Percentiles rank a stretch among this genome's conserved stretches.
These are phyloP conservation scores for Chrysogorgia sp. DNA, from an alignment of 92 coral and sea anemone genomes.

Conservation along the genomic window DNA sequence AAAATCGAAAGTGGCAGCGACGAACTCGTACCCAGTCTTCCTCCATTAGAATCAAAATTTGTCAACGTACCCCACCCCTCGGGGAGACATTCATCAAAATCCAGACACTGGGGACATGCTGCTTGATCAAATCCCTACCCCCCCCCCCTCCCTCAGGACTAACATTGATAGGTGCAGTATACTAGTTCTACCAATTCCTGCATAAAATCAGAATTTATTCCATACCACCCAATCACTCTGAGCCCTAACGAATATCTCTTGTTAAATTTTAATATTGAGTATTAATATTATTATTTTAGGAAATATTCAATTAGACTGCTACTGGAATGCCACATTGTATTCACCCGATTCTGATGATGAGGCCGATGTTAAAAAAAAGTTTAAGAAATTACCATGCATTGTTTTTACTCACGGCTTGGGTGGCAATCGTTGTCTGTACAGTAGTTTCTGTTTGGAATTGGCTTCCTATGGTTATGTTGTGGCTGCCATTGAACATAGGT, in stretches of 20 bases:
- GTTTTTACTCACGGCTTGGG: conserved; percentile 96
- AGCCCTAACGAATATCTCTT: not conserved
- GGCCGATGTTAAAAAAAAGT: conserved; percentile 15
- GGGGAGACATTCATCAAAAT: too few relatives aligned
- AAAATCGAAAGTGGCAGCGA: too few relatives aligned
- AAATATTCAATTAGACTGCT: conserved; percentile 68
- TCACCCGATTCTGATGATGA: not conserved
- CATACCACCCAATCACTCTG: not conserved
- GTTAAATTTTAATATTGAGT: not conserved
- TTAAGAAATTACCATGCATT: conserved; percentile 72
- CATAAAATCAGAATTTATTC: not conserved
- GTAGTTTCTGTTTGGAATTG: conserved; percentile 83
- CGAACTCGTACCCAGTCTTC: too few relatives aligned
- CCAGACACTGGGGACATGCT: too few relatives aligned
- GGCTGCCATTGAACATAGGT: conserved; percentile 96
- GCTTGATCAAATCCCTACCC: too few relatives aligned
- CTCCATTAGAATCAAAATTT: too few relatives aligned
- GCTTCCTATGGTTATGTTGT: conserved; percentile 96
- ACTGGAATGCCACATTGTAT: conserved; percentile 70
- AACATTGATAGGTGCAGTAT: too few relatives aligned
- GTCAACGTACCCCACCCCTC: too few relatives aligned
- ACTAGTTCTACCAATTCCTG: not conserved
- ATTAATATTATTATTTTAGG: conserved; percentile 45
- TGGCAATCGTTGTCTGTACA: conserved; percentile 73
- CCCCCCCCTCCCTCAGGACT: too few relatives aligned